phyloP scores from a whole-genome alignment of 2,888 invertebrate genomes.

The Ochropleura leucogaster region DNA sequence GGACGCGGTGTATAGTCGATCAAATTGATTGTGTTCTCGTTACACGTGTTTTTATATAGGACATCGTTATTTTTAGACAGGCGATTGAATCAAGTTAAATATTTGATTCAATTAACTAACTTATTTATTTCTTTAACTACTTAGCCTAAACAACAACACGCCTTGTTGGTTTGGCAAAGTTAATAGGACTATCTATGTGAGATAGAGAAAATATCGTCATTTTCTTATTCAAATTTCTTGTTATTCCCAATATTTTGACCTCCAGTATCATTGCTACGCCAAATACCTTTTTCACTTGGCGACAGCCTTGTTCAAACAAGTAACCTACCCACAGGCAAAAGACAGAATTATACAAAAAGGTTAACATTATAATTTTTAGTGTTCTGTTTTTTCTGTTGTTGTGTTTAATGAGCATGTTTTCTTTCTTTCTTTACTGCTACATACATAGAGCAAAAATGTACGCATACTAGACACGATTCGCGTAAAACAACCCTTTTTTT shows the following conservation, averaged over 20 bases:
- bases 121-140: neutral
- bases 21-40: neutral
- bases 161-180: neutral
- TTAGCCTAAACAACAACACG: neutral
- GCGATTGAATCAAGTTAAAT: neutral
- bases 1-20: neutral
- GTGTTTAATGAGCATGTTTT: no score
- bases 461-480: no score
- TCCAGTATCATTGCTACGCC: neutral
- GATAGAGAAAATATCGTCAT: neutral
- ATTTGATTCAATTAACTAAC: no score
- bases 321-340: neutral
- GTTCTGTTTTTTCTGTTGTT: no score
- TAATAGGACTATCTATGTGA: neutral
- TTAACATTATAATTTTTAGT: no score
- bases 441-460: no score
- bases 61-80: neutral
- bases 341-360: neutral
- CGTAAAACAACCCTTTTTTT: no score
- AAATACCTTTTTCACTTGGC: slow-evolving; percentile 20
- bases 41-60: neutral
- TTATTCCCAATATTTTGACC: slow-evolving; percentile 1
- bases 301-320: slow-evolving; percentile 17
- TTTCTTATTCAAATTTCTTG: neutral
- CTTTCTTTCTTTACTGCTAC: no score